These are phyloP conservation scores for Xenopus petersii DNA, from an alignment of 2,797 vertebrate species.

Conservation along the genomic window DNA sequence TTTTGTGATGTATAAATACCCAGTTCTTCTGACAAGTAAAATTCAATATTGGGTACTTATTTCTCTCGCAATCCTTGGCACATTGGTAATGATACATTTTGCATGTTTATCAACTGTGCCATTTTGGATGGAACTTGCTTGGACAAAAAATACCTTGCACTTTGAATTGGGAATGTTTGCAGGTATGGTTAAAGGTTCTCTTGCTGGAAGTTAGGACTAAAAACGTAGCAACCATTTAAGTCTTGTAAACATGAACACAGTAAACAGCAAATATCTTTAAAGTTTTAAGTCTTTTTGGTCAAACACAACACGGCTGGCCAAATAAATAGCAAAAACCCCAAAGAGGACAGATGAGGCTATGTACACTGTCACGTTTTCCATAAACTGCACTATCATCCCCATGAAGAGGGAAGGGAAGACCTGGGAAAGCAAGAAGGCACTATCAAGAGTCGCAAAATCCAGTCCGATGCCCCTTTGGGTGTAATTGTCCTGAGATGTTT, in stretches of 20 bases:
- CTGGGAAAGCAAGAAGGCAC: slow-evolving; percentile 83
- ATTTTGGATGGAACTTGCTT: too few relatives aligned
- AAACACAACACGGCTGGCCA: slow-evolving; percentile 74
- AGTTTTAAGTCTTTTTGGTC: slow-evolving; percentile 69
- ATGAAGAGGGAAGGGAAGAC: slow-evolving; percentile 77
- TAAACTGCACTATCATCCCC: slow-evolving; percentile 76
- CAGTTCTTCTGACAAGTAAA: too few relatives aligned
- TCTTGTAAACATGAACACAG: slow-evolving; percentile 35
- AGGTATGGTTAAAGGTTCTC: too few relatives aligned
- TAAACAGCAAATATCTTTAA: slow-evolving; percentile 19
- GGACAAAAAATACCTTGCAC: too few relatives aligned
- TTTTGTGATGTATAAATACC: too few relatives aligned
- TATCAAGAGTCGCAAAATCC: slow-evolving; percentile 82
- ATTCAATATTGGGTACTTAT: too few relatives aligned
- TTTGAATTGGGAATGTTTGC: too few relatives aligned
- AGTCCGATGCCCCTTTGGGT: slow-evolving; percentile 73
- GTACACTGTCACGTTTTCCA: slow-evolving; percentile 73
- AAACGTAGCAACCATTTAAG: not conserved
- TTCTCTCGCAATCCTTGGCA: too few relatives aligned
- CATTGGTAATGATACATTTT: too few relatives aligned
- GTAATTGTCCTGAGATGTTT: not conserved
- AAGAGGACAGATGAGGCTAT: slow-evolving; percentile 71
- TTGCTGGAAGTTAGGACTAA: too few relatives aligned
- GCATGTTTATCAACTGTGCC: too few relatives aligned
- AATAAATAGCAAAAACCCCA: slow-evolving; percentile 75